A percentile compares a stretch with the other conserved stretches of the same genome.
Evolutionary conservation across 2,888 invertebrate species (phyloP).

Genomic region (Hypolimnas misippus): DNA sequence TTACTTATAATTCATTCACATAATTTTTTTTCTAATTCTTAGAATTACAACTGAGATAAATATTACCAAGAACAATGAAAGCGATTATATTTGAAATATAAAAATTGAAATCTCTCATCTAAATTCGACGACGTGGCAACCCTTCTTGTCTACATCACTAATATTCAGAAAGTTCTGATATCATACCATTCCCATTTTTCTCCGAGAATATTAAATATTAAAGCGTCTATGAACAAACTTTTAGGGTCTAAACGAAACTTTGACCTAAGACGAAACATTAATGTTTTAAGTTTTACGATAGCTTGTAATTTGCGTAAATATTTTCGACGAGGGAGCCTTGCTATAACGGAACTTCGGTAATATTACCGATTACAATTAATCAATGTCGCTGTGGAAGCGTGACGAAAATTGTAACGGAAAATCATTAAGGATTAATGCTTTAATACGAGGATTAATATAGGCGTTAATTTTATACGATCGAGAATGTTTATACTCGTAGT

Average conservation of each 20-base stretch:
- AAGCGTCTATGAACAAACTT: conserved; percentile 26
- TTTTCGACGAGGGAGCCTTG: conserved; percentile 16
- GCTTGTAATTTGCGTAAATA: conserved; percentile 26
- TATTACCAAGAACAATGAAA: no score
- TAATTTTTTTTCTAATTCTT: no score
- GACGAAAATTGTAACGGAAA: conserved; percentile 28
- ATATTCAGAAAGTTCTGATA: conserved; percentile 10
- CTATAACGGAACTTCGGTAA: conserved; percentile 33
- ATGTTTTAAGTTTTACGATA: conserved; percentile 24
- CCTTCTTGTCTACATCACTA: neutral
- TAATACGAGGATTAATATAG: conserved; percentile 7
- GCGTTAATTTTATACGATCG: neutral
- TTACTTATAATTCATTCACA: no score
- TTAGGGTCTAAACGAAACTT: conserved; percentile 22
- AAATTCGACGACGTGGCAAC: neutral
- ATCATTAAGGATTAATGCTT: conserved; percentile 16
- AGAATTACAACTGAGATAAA: no score
- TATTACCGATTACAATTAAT: conserved; percentile 42
- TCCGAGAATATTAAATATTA: conserved; percentile 31
- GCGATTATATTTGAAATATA: neutral
- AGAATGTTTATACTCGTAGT: neutral
- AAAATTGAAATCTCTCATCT: neutral
- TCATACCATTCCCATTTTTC: conserved; percentile 25
- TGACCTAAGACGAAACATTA: conserved; percentile 17
- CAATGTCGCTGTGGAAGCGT: conserved; percentile 34